phyloP scores from a whole-genome alignment of 2,888 invertebrate species.

The Cartodere bifasciata region DNA sequence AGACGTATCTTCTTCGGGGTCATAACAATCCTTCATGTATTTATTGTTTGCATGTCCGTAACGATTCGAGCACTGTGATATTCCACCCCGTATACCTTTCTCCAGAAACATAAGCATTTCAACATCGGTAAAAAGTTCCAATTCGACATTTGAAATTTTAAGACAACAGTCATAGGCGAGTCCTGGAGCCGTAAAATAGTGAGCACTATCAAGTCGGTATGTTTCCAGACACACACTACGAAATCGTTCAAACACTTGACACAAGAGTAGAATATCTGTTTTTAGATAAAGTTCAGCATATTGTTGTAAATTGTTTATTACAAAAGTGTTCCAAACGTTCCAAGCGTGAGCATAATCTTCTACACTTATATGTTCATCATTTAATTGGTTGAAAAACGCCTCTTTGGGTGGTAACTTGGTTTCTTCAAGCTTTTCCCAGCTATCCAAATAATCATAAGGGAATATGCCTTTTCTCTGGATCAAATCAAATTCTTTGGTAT shows the following conservation, averaged over 20 bases:
- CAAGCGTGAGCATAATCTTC: slow-evolving; percentile 23
- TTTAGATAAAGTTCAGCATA: slow-evolving; percentile 19
- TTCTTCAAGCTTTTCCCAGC: neutral
- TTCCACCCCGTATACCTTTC: slow-evolving; percentile 22
- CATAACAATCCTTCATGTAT: slow-evolving; percentile 20
- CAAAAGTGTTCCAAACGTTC: slow-evolving; percentile 22
- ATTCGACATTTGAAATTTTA: slow-evolving; percentile 21
- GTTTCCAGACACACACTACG: slow-evolving; percentile 10
- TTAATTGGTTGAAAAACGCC: neutral
- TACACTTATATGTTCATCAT: slow-evolving; percentile 4
- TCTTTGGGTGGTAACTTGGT: neutral
- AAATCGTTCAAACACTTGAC: slow-evolving; percentile 15
- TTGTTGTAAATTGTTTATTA: slow-evolving; percentile 20
- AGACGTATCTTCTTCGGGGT: slow-evolving; percentile 15
- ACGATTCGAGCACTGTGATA: slow-evolving; percentile 20
- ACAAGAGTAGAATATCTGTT: slow-evolving; percentile 13
- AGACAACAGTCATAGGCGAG: slow-evolving; percentile 27
- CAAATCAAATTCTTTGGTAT: neutral
- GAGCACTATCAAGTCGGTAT: slow-evolving; percentile 22
- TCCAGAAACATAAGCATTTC: slow-evolving; percentile 23
- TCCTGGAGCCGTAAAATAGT: slow-evolving; percentile 26
- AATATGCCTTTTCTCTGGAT: neutral
- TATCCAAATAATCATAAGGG: slow-evolving; percentile 1
- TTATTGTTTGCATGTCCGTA: slow-evolving; percentile 26
- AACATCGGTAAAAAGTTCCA: slow-evolving; percentile 25